A percentile compares a stretch with the other conserved stretches of the same genome.
Evolutionary conservation across 2,888 invertebrate genomes (phyloP).

Genomic region (Gisinianus flammeolus): DNA sequence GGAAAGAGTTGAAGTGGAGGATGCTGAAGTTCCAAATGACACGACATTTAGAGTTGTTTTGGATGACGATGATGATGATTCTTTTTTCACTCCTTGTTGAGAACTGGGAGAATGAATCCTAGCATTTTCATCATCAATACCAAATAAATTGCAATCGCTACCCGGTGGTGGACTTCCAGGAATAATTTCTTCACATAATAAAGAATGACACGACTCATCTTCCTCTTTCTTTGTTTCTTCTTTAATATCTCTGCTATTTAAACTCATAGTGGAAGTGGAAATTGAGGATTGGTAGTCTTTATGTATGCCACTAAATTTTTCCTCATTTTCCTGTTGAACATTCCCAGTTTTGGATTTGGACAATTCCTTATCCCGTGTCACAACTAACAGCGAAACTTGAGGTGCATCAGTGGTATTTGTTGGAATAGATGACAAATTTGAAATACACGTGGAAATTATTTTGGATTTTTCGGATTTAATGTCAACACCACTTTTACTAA

Average conservation of each 20-base stretch:
- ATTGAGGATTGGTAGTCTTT: background rate
- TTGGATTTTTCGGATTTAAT: background rate
- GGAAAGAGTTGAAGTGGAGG: too few species aligned
- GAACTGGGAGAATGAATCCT: background rate
- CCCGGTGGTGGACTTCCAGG: constrained; percentile 75
- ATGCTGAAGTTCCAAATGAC: too few species aligned
- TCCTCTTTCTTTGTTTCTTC: constrained; percentile 19
- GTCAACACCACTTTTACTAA: background rate
- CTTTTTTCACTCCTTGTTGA: background rate
- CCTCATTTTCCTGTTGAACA: background rate
- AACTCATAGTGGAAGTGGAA: background rate
- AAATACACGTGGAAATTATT: background rate
- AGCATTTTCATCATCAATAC: constrained; percentile 32
- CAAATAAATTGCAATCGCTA: constrained; percentile 35
- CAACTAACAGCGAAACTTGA: background rate
- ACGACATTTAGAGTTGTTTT: too few species aligned
- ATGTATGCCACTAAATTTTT: background rate
- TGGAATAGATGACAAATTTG: background rate
- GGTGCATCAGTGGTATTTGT: background rate
- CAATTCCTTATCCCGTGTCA: background rate
- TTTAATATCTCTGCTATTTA: background rate
- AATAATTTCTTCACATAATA: constrained; percentile 87
- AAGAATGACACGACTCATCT: constrained; percentile 63
- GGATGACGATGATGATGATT: background rate
- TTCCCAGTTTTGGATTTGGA: background rate